Evolutionary conservation across 2,888 invertebrate species (phyloP).

Genomic region (Chouioia cunea): DNA sequence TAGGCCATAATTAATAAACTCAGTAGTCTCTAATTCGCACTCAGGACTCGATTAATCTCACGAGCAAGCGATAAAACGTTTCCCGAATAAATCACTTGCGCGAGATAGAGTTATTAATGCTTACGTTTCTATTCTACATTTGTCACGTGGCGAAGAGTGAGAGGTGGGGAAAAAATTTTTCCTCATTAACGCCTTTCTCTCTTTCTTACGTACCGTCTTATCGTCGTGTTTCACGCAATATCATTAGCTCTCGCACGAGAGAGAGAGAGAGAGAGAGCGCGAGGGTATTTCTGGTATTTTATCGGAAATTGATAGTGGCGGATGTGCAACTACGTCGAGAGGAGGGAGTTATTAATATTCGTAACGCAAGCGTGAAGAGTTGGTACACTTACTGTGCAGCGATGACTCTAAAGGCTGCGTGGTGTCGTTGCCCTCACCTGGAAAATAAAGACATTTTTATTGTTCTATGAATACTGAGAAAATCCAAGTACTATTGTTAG

Average conservation of each 20-base stretch:
- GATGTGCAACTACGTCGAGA: background rate
- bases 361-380: conserved; percentile 3
- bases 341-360: conserved; percentile 14
- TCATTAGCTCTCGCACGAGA: background rate
- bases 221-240: background rate
- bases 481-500: too few relatives aligned
- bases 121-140: conserved; percentile 13
- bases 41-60: too few relatives aligned
- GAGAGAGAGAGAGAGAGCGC: too few relatives aligned
- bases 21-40: too few relatives aligned
- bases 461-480: too few relatives aligned
- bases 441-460: conserved; percentile 17
- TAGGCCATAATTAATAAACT: too few relatives aligned
- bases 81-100: conserved; percentile 19
- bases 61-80: background rate
- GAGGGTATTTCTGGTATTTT: background rate
- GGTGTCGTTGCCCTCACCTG: conserved; percentile 21
- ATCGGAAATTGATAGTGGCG: too few relatives aligned
- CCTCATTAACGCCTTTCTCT: conserved; percentile 9
- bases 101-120: conserved; percentile 18
- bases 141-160: background rate
- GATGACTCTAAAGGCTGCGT: too few relatives aligned
- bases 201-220: too few relatives aligned
- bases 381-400: conserved; percentile 6
- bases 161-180: too few relatives aligned